Evolutionary conservation across 2,888 invertebrate species (phyloP), one percentile per base, ranked within the genome.

Genomic region (Cryptocephalus moraei): DNA sequence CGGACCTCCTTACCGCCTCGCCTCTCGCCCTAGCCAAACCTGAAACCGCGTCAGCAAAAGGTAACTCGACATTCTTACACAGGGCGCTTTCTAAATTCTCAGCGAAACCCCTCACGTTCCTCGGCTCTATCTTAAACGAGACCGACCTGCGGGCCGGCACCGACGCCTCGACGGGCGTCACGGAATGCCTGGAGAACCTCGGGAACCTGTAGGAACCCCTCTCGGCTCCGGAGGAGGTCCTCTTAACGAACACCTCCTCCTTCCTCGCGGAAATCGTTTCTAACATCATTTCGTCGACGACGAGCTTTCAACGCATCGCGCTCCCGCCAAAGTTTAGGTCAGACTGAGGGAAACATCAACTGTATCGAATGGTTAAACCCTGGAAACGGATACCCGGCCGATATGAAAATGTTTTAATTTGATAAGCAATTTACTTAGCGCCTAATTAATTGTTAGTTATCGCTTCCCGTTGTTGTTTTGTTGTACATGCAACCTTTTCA

Each of bases 141-240:
- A 51, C 44, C 9, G 41, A 44, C 8, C 41, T 41, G 8, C 31
- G 39, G 9, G 41, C 46, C 39, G 54, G 52, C 38, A 51, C 50
- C 13, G 57, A 32, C 55, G 41, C 12, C 32, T 60, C 57, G 33
- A 53, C 50, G 38, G 62, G 63, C 31, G 58, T 58, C 39, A 61
- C 56, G 49, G 41, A 58, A 53, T 43, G 54, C 60, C 2, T 49
- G 47, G 39, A 22, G 22, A 59, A 49, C 54, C 55, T 53, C 9
- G 54, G 48, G 41, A 54, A 52, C 22, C 48, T 46, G 46, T 49
- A 55, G 10, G 41, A 46, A 2, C 46, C 40, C 8, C 49, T 39
- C 36, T 50, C 40, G 31, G 39, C 10, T 3, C 48, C 48, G n/a
- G 50, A 32, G 3, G 49, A 49, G n/a, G 40, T 33, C 13, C 32